Percentiles rank a stretch among this genome's conserved stretches.
Evolutionary conservation across 2,888 invertebrate species (phyloP).

Genomic region (Volucella inflata): DNA sequence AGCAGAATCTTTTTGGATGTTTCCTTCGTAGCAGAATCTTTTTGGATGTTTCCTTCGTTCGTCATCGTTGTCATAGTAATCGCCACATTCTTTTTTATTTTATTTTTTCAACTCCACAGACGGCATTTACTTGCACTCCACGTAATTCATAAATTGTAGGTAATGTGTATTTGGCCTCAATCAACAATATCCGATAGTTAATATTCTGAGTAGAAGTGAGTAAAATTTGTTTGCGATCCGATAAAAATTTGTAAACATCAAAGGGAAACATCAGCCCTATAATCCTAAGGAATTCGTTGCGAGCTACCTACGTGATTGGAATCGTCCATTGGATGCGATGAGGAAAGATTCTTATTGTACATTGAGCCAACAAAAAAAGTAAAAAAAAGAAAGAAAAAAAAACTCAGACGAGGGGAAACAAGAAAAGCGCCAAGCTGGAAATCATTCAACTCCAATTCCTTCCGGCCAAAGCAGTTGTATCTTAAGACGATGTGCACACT

Average conservation of each 20-base stretch:
- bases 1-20: conserved; percentile 15
- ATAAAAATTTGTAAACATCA: conserved; percentile 76
- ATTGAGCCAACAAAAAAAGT: background rate
- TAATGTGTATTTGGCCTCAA: conserved; percentile 72
- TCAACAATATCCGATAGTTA: conserved; percentile 74
- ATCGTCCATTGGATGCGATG: conserved; percentile 54
- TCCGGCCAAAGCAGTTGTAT: conserved; percentile 4
- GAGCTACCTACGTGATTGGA: conserved; percentile 72
- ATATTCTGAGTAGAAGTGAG: conserved; percentile 73
- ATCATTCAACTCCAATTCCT: conserved; percentile 22
- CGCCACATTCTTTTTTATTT: background rate
- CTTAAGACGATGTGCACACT: conserved; percentile 36
- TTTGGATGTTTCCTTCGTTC: conserved; percentile 2
- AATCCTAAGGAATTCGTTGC: conserved; percentile 69
- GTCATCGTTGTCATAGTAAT: background rate
- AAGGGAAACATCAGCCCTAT: conserved; percentile 73
- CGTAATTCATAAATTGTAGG: conserved; percentile 72
- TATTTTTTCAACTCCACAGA: background rate
- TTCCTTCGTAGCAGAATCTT: conserved; percentile 13
- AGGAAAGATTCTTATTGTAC: conserved; percentile 50
- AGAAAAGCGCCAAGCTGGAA: conserved; percentile 15
- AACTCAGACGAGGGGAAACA: too few species aligned
- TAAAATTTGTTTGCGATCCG: conserved; percentile 75
- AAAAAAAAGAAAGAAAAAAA: background rate
- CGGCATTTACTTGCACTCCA: conserved; percentile 51